A percentile compares a stretch with the other conserved stretches of the same genome.
Conservation (phyloP, 2,888 invertebrate genomes). For the Drosophila mayaguana region DNA sequence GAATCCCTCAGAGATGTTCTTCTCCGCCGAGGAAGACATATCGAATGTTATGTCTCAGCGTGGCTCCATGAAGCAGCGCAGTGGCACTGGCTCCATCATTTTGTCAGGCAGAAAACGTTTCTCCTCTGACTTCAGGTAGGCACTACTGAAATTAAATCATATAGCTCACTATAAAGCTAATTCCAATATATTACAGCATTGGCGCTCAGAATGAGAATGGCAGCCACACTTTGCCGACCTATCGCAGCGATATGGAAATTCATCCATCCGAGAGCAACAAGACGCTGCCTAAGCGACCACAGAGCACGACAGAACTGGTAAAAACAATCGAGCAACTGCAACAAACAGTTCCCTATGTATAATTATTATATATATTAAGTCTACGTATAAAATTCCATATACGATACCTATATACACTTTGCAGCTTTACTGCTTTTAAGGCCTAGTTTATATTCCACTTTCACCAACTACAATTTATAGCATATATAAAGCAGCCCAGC, state of each 20-base stretch:
- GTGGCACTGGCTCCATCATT: conserved; percentile 81
- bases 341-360: background rate
- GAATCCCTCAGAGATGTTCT: conserved; percentile 96
- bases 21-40: conserved; percentile 96
- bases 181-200: conserved; percentile 65
- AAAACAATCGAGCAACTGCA: conserved; percentile 43
- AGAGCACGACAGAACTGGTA: conserved; percentile 85
- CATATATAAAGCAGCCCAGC: background rate
- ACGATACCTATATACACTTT: conserved; percentile 29
- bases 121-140: conserved; percentile 85
- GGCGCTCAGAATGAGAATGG: conserved; percentile 83
- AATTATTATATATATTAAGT: conserved; percentile 40
- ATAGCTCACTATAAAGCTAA: background rate
- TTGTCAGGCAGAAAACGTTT: conserved; percentile 84
- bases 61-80: conserved; percentile 83
- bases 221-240: conserved; percentile 85
- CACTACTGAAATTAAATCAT: too few relatives aligned
- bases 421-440: conserved; percentile 66
- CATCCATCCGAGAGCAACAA: conserved; percentile 87
- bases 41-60: conserved; percentile 83
- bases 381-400: conserved; percentile 40
- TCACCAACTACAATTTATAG: conserved; percentile 25
- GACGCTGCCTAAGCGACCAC: conserved; percentile 84
- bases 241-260: conserved; percentile 88
- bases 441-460: conserved; percentile 49